Evolutionary conservation across 2,888 invertebrate species (phyloP), one percentile per base, ranked within the genome.

Genomic region (Luperina nickerlii): DNA sequence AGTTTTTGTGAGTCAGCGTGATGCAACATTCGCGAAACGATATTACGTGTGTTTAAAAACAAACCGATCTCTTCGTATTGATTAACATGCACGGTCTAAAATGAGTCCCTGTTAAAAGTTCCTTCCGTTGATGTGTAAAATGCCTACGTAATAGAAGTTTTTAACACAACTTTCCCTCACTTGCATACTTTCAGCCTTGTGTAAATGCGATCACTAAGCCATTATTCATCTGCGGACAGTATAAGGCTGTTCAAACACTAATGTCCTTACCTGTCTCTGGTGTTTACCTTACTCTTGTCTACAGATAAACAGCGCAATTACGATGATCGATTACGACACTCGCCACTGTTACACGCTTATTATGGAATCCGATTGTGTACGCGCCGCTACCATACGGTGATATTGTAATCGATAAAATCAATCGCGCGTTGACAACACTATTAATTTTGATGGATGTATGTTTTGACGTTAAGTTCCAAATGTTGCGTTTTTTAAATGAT

Each of bases 241-340:
- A 88, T 91, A 91, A 90, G 90, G 88, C 88, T 92, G 90, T 91
- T 87, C 91, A 94, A 95, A 95, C 93, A 94, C 82, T 86, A 87
- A 85, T 92, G 94, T 93, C 94, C 94, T 94, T 93, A 93, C 93
- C 93, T 95, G 95, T 95, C 94, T 87, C 86, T 87, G 81, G 87
- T 93, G 94, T 95, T 95, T 95, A 94, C 93, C 94, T 92, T 92
- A 91, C 90, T 90, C 88, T 86, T 86, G 86, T 85, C 88, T 89
- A 87, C 88, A 90, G 91, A 92, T 94, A 93, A 90, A 91, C 91
- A 91, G 88, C 84, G 88, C 92, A 91, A 92, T 94, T 93, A 94
- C 89, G 88, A 93, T 96, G 96, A 96, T 96, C 93, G 95, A 96
- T 96, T 92, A 94, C 92, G 93, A 92, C 92, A 93, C 90, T 90